Conservation (phyloP, 2,113 vertebrate genomes). For the Scatophagus argus region DNA sequence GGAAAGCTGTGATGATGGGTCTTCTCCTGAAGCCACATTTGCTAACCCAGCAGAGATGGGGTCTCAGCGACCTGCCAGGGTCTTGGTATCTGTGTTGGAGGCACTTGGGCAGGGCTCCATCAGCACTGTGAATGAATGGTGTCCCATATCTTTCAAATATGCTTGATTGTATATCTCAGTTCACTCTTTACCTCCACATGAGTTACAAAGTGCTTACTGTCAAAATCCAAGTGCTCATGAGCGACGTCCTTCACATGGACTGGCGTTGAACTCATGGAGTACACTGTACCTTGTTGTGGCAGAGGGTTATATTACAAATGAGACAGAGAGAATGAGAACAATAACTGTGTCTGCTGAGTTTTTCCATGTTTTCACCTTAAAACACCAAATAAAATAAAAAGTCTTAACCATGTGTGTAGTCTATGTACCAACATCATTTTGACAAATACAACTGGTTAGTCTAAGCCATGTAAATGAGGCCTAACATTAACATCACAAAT, state of each 20-base stretch:
- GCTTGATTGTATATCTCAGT: constrained; percentile 43
- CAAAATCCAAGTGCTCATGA: constrained; percentile 10
- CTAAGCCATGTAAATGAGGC: no score
- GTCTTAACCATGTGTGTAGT: constrained; percentile 10
- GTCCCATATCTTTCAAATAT: constrained; percentile 17
- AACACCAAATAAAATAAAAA: constrained; percentile 68
- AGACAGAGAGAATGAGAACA: constrained; percentile 17
- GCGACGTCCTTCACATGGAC: background rate
- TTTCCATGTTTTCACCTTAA: constrained; percentile 57
- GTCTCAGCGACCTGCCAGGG: background rate
- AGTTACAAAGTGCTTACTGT: constrained; percentile 32
- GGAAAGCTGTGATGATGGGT: background rate
- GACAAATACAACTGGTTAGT: background rate
- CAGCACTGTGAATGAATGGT: constrained; percentile 4
- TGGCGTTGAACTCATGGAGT: background rate
- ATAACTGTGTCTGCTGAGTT: constrained; percentile 39
- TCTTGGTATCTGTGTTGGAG: constrained; percentile 15
- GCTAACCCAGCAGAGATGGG: background rate
- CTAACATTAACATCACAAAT: background rate
- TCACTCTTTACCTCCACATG: constrained; percentile 27
- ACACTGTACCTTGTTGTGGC: background rate
- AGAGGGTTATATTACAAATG: constrained; percentile 7
- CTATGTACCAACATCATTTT: constrained; percentile 15
- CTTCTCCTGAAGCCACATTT: background rate
- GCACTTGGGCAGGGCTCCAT: background rate